Evolutionary conservation across 2,113 vertebrate genomes (phyloP).

Genomic region (Anthoscopus minutus): DNA sequence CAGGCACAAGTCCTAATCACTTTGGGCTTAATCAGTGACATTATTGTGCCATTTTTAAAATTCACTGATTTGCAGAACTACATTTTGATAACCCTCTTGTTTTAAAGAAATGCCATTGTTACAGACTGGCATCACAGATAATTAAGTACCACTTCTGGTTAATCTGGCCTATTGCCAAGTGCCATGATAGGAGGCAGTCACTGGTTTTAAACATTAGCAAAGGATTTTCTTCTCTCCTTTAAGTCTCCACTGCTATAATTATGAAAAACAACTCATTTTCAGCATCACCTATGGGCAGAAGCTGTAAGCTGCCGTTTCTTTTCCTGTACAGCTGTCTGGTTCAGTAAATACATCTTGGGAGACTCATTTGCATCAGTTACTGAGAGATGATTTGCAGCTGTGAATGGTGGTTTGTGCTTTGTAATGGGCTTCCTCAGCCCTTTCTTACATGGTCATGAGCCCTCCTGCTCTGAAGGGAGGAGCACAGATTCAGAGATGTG

Average conservation of each 20-base stretch:
- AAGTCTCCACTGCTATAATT: background rate
- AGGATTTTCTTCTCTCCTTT: background rate
- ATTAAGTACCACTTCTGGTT: background rate
- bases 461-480: background rate
- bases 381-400: background rate
- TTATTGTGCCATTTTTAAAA: background rate
- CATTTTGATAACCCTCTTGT: background rate
- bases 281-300: background rate
- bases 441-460: background rate
- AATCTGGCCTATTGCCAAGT: background rate
- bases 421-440: background rate
- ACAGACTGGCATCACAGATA: background rate
- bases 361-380: background rate
- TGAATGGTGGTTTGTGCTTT: background rate
- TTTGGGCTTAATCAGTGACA: background rate
- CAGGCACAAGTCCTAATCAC: background rate
- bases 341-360: constrained; percentile 1
- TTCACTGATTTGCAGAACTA: background rate
- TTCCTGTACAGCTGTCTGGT: constrained; percentile 32
- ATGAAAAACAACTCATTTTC: background rate
- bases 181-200: background rate
- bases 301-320: background rate
- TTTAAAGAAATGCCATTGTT: background rate
- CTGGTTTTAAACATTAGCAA: background rate
- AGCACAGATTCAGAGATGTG: background rate